Evolutionary conservation across 2,888 invertebrate species (phyloP).

Genomic region (Aphidius colemani): DNA sequence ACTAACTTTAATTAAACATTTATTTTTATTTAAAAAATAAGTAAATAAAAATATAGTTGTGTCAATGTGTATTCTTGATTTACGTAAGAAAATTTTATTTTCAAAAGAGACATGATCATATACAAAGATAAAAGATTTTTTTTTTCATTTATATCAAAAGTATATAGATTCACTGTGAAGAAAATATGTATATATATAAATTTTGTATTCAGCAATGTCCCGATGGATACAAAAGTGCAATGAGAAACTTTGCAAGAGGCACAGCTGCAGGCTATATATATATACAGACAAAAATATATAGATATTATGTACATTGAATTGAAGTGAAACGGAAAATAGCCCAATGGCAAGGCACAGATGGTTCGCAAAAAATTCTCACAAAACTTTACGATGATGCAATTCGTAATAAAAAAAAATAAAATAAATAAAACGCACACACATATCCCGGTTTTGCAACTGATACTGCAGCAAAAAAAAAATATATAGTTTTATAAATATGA

Average conservation of each 20-base stretch:
- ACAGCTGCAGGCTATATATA: constrained; percentile 3
- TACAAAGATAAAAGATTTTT: too few relatives aligned
- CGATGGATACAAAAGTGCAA: constrained; percentile 18
- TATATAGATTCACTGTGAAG: too few relatives aligned
- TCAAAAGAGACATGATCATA: too few relatives aligned
- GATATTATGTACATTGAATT: background rate
- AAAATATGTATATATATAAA: background rate
- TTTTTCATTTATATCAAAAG: too few relatives aligned
- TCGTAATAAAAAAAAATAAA: background rate
- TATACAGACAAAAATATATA: too few relatives aligned
- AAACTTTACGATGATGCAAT: constrained; percentile 27
- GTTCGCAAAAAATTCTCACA: constrained; percentile 27
- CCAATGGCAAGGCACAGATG: constrained; percentile 1
- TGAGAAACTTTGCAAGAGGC: constrained; percentile 12
- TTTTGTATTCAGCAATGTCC: constrained; percentile 13
- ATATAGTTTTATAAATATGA: background rate
- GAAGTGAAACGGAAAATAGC: constrained; percentile 5
- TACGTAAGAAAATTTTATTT: too few relatives aligned
- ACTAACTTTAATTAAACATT: too few relatives aligned
- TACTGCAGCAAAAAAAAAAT: background rate
- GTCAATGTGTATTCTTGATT: too few relatives aligned
- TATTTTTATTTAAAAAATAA: too few relatives aligned
- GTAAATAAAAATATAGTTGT: too few relatives aligned
- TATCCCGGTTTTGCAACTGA: background rate
- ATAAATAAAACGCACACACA: too few relatives aligned